Conservation (phyloP, 1,140 invertebrate species). For the Pectinophora gossypiella region DNA sequence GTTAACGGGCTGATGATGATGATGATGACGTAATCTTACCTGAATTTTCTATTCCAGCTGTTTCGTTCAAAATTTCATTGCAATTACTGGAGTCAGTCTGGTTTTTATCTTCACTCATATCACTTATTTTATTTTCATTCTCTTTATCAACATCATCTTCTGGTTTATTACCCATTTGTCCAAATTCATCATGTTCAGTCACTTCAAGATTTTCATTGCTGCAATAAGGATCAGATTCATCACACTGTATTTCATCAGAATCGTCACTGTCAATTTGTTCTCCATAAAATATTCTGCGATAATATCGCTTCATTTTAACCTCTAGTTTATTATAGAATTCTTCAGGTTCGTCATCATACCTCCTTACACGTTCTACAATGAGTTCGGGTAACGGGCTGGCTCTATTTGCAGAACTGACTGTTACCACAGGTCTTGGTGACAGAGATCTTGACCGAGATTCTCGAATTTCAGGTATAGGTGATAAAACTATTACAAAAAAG, state of each 20-base stretch:
- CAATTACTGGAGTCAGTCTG: too few species aligned
- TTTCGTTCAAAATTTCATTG: too few species aligned
- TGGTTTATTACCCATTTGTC: too few species aligned
- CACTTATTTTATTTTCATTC: background rate
- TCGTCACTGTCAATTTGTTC: slow-evolving; percentile 1
- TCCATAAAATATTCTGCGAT: slow-evolving; percentile 22
- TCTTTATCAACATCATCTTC: background rate
- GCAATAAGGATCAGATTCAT: background rate
- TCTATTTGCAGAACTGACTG: background rate
- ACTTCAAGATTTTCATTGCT: background rate
- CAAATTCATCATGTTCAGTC: background rate
- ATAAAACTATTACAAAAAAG: too few species aligned
- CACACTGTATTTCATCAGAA: background rate
- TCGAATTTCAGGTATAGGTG: background rate
- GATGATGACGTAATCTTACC: too few species aligned
- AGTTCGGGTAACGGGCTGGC: slow-evolving; percentile 31
- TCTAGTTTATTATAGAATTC: slow-evolving; percentile 28
- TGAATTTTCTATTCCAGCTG: too few species aligned
- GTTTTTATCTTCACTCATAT: background rate
- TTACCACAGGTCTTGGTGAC: background rate
- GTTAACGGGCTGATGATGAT: too few species aligned
- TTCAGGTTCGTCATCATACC: slow-evolving; percentile 28
- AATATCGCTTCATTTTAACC: slow-evolving; percentile 25
- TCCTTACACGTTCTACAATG: slow-evolving; percentile 29
- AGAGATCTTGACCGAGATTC: background rate